A percentile compares a stretch with the other conserved stretches of the same genome.
Evolutionary conservation across 2,113 vertebrate species (phyloP).

Genomic region (Fregetta grallaria): DNA sequence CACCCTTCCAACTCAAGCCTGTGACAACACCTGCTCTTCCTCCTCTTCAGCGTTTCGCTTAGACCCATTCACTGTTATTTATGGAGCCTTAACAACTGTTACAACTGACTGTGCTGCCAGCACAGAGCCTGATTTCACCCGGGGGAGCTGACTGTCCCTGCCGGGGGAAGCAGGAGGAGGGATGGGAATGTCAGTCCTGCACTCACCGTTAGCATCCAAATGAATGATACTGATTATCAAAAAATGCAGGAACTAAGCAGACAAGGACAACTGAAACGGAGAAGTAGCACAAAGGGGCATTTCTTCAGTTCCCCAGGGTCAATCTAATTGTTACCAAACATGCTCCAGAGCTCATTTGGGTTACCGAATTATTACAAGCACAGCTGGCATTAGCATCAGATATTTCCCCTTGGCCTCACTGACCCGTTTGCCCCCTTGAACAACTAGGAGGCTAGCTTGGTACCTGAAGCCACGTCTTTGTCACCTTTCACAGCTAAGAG

Average conservation of each 20-base stretch:
- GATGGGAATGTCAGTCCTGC: neutral
- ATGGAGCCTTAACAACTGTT: conserved; percentile 15
- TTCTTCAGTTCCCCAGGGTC: neutral
- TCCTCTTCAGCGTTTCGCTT: neutral
- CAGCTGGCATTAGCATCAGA: neutral
- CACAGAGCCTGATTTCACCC: neutral
- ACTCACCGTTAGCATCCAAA: neutral
- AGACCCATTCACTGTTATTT: neutral
- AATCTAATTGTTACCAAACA: neutral
- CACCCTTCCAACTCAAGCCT: neutral
- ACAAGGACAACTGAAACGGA: neutral
- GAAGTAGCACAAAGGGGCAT: neutral
- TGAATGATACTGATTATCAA: neutral
- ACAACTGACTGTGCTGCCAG: neutral
- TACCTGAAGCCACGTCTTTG: neutral
- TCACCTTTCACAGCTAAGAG: neutral
- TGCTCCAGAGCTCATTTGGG: neutral
- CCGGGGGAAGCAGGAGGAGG: neutral
- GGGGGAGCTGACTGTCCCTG: neutral
- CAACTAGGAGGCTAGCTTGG: neutral
- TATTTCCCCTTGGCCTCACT: neutral
- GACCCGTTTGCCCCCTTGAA: neutral
- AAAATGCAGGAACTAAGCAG: neutral
- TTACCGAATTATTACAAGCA: neutral
- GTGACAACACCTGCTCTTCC: conserved; percentile 30